Evolutionary conservation across 2,888 invertebrate species (phyloP), one percentile per base, ranked within the genome.

Genomic region (Ecliptopera silaceata): DNA sequence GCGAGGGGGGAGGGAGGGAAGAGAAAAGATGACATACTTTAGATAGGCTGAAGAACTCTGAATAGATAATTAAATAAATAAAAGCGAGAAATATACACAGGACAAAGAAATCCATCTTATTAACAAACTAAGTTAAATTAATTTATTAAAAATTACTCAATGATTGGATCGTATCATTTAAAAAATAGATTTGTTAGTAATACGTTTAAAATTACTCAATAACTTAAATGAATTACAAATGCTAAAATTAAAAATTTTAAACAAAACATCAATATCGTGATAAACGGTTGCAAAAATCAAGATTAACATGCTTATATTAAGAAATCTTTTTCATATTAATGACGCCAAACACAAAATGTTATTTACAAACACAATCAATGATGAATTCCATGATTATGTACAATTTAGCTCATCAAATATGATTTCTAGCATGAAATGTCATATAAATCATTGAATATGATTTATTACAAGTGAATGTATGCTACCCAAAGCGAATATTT

Each of bases 271-370:
- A n/a, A n/a, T n/a, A 8, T 26, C 1, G 5, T 18, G 8, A 20
- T 1, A 44, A 2, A 31, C n/a, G n/a, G 17, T 17, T 12, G 31
- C 18, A 31, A 41, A 46, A 26, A 46, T 18, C 8, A 18, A 44
- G 17, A 15, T 45, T 51, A 53, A 54, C 81, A 80, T 79, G 77
- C 78, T 74, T 53, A 63, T 68, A 60, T 64, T 62, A 48, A 66
- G 46, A 62, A 70, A 71, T 80, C 10, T 36, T 13, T 13, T 26
- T 13, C 10, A 20, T n/a, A 48, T 83, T 84, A 84, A 84, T 82
- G 71, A 83, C 76, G 78, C 65, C 36, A 70, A 75, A 77, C 59
- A 67, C 64, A 70, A 67, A 43, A 62, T 65, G 69, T 77, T 80
- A 77, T 72, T 76, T 60, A 74, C 68, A 72, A 66, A 66, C 64